Base-by-base conservation (phyloP, 2,113 vertebrate genomes). In the Seriola dumerili region DNA sequence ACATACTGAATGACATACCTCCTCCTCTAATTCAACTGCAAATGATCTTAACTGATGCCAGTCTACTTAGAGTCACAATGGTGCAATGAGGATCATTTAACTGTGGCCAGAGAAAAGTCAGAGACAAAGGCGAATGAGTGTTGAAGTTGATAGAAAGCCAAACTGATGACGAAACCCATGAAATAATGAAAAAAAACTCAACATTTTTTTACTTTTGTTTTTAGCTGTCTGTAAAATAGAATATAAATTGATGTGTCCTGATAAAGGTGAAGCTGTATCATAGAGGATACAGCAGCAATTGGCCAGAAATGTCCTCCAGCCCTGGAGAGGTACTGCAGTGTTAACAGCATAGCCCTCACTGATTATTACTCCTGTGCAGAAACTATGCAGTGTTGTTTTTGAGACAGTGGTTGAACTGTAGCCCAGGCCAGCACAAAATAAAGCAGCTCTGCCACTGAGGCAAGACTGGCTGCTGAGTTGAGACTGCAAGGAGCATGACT, bases 401-500 rank as follows among this genome's bases (percentile, higher is more conserved):
- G 71, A 82, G 78, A 74, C 69, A 40, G 74, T 34, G 21, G 69
- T 50, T 75, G 59, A 82, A 75, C 81, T 68, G 68, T 34, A 42
- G 78, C 64, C 70, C 10, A 55, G 62, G 75, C 73, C 40, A 4
- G 68, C 4, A 2, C 38, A 62, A 81, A 83, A 89, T 72, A 42
- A 83, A 79, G 81, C 29, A 83, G 48, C 61, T 36, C 19, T 21
- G 58, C 42, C 1, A 21, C 83, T 11, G 79, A 83, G 71, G 81
- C 46, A 42, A 55, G 36, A 44, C 55, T 6, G 50, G 21, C 46
- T 38, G 67, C 84, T 34, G 77, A 71, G 88, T 46, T 59, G 16
- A 46, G 52, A 62, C 67, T 72, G 38, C 2, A 11, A 77, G 72
- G 19, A 57, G 61, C 46, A 16, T 0, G 40, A 68, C 50, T 8